A percentile compares a stretch with the other conserved stretches of the same genome.
Conservation (phyloP, 2,113 vertebrate species). For the Varanus komodoensis region DNA sequence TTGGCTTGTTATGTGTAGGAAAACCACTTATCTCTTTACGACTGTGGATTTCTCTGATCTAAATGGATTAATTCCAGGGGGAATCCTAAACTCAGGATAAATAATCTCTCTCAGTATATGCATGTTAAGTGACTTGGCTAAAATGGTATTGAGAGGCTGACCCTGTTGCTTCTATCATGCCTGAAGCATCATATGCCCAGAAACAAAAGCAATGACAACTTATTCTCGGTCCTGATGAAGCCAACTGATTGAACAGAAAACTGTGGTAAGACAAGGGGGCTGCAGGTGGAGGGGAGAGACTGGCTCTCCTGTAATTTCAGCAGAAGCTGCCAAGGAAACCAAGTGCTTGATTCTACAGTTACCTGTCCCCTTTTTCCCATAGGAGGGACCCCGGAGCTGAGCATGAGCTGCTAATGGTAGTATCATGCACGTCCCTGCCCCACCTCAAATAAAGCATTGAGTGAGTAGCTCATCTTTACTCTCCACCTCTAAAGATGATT, state of each 20-base stretch:
- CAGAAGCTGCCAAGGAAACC: constrained; percentile 11
- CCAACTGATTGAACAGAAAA: not conserved
- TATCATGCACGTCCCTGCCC: no score
- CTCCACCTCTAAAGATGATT: no score
- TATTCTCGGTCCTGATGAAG: not conserved
- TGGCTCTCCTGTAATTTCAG: not conserved
- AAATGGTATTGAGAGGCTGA: not conserved
- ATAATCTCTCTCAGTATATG: not conserved
- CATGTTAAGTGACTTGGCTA: not conserved
- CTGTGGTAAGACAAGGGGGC: not conserved
- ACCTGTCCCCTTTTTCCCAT: not conserved
- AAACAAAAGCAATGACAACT: not conserved
- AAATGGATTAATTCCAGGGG: not conserved
- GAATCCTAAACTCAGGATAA: not conserved
- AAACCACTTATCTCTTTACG: not conserved
- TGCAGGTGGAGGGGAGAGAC: not conserved
- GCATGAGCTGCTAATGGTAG: not conserved
- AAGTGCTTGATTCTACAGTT: not conserved
- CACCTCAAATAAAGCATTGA: no score
- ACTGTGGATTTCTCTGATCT: not conserved
- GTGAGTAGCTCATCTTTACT: not conserved
- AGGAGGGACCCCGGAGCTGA: not conserved
- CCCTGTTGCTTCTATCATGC: not conserved
- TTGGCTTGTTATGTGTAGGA: not conserved
- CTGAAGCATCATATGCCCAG: not conserved